Conservation (phyloP, 2,113 vertebrate genomes). For the Pelmatolapia mariae region DNA sequence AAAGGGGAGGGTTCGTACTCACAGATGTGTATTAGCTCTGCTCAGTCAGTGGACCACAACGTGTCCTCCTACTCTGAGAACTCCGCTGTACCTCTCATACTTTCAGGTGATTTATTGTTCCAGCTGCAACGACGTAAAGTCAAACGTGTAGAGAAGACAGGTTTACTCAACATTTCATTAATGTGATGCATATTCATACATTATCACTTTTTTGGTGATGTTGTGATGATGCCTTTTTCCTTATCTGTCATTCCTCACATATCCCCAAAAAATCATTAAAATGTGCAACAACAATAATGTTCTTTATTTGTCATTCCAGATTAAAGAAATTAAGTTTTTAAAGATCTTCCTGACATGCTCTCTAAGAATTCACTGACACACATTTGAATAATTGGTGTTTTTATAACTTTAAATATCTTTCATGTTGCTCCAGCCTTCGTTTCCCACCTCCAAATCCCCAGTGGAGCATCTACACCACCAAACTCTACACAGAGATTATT, state of each 20-base stretch:
- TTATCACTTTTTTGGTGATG: not conserved
- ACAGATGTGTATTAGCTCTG: conserved; percentile 23
- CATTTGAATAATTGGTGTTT: not conserved
- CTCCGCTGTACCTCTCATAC: not conserved
- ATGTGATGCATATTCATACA: not conserved
- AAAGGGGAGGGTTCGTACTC: not conserved
- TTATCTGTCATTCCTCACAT: not conserved
- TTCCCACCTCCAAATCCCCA: not conserved
- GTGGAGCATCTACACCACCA: not conserved
- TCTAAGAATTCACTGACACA: not conserved
- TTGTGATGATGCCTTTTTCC: not conserved
- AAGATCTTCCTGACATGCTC: not conserved
- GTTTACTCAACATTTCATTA: not conserved
- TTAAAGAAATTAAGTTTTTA: not conserved
- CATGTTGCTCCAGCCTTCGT: not conserved
- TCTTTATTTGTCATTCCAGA: not conserved
- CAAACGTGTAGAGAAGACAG: not conserved
- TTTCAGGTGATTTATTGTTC: not conserved
- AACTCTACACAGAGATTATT: not conserved
- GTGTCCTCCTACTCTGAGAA: not conserved
- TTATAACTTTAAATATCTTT: not conserved
- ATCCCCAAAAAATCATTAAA: not conserved
- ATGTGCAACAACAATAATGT: not conserved
- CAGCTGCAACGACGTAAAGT: not conserved
- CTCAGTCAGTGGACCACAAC: conserved; percentile 33